Evolutionary conservation across 2,888 invertebrate species (phyloP).

Genomic region (Yponomeuta cagnagella): DNA sequence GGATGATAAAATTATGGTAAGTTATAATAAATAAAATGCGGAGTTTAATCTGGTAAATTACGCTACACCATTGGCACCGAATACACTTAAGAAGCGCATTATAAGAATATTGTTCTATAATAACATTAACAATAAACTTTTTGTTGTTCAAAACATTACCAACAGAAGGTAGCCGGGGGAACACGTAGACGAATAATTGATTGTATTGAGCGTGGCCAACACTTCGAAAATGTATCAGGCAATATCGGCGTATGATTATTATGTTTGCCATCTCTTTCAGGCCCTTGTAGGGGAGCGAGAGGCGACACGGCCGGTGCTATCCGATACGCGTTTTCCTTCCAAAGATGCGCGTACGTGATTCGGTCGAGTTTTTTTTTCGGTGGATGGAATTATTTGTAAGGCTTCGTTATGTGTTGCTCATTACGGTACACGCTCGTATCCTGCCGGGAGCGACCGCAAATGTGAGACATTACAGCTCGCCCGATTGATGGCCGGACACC

Average conservation of each 20-base stretch:
- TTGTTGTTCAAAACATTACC: conserved; percentile 52
- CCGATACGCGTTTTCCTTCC: conserved; percentile 72
- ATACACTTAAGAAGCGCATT: conserved; percentile 9
- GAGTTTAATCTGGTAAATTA: conserved; percentile 27
- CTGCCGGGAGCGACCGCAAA: conserved; percentile 68
- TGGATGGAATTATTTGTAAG: conserved; percentile 72
- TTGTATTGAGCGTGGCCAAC: conserved; percentile 63
- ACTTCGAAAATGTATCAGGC: conserved; percentile 61
- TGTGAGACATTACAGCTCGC: conserved; percentile 59
- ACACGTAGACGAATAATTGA: conserved; percentile 71
- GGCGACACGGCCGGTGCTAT: conserved; percentile 50
- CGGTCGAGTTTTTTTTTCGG: conserved; percentile 50
- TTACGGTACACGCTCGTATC: conserved; percentile 72
- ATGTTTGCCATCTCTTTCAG: conserved; percentile 44
- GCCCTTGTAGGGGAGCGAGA: conserved; percentile 38
- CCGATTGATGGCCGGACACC: conserved; percentile 40
- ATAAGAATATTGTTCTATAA: conserved; percentile 8
- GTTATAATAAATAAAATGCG: conserved; percentile 1
- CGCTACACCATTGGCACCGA: conserved; percentile 25
- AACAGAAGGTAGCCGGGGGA: conserved; percentile 59
- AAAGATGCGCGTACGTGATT: conserved; percentile 73
- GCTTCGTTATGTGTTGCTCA: conserved; percentile 74
- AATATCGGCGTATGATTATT: conserved; percentile 46
- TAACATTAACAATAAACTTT: conserved; percentile 44
- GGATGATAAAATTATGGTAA: background rate